These are phyloP conservation scores for Eupithecia dodoneata DNA, from an alignment of 2,888 invertebrate species.

Conservation along the genomic window DNA sequence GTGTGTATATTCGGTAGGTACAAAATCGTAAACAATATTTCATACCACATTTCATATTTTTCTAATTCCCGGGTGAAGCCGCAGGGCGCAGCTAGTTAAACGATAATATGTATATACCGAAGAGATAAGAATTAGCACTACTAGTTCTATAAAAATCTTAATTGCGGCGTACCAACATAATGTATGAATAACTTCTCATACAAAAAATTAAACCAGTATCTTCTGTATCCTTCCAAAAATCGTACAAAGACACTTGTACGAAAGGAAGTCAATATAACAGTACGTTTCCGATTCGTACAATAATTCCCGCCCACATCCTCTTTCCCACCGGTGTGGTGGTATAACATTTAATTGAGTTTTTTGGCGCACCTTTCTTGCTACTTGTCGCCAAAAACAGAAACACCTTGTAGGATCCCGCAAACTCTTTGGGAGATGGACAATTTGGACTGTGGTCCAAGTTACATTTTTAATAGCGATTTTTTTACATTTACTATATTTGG, in stretches of 20 bases:
- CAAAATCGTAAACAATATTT: too few relatives aligned
- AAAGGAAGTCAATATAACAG: conserved; percentile 41
- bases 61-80: too few relatives aligned
- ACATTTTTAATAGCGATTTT: background rate
- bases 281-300: conserved; percentile 41
- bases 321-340: conserved; percentile 47
- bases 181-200: background rate
- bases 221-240: conserved; percentile 8
- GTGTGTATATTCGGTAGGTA: too few relatives aligned
- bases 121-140: background rate
- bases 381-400: conserved; percentile 62
- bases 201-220: conserved; percentile 2
- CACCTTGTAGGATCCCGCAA: conserved; percentile 40
- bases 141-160: conserved; percentile 1
- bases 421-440: conserved; percentile 33
- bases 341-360: conserved; percentile 41
- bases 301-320: conserved; percentile 46
- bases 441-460: conserved; percentile 25
- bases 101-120: background rate
- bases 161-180: background rate
- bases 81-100: background rate
- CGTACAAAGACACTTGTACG: conserved; percentile 20
- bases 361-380: conserved; percentile 67
- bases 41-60: too few relatives aligned
- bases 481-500: too few relatives aligned